phyloP scores from a whole-genome alignment of 2,888 invertebrate species.

The Hecatera dysodea region DNA sequence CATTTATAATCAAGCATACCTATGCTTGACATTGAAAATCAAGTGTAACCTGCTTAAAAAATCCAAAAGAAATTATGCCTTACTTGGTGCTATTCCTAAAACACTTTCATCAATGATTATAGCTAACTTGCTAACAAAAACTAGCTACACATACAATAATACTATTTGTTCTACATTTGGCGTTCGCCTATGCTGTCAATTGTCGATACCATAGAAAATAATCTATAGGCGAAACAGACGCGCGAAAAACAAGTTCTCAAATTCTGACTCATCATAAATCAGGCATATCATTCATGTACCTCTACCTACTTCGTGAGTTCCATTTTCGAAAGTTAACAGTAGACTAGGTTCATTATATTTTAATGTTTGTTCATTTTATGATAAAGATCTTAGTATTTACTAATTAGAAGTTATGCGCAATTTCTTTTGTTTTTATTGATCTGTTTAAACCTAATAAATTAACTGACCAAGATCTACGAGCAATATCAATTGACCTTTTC shows the following conservation, averaged over 20 bases:
- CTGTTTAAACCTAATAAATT: constrained; percentile 1
- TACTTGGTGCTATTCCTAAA: constrained; percentile 13
- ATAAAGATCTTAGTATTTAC: not conserved
- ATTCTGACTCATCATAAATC: constrained; percentile 80
- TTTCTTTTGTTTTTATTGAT: not conserved
- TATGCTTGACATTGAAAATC: no score
- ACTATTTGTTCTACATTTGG: constrained; percentile 75
- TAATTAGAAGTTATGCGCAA: not conserved
- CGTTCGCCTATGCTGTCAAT: constrained; percentile 69
- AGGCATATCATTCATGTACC: constrained; percentile 70
- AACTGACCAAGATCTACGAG: not conserved
- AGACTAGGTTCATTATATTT: constrained; percentile 8
- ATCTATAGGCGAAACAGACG: no score
- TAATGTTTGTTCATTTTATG: not conserved
- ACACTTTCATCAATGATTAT: constrained; percentile 47
- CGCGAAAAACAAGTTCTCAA: constrained; percentile 81
- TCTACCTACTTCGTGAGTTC: constrained; percentile 42
- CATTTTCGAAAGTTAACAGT: constrained; percentile 48
- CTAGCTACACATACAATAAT: constrained; percentile 40
- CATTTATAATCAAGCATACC: not conserved
- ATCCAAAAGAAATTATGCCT: no score
- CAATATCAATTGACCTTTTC: not conserved
- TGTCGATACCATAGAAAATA: no score
- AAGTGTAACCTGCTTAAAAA: no score
- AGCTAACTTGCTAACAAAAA: constrained; percentile 44